These are phyloP conservation scores for Dolichopus griseipennis DNA, from an alignment of 2,888 invertebrate genomes.

Conservation along the genomic window DNA sequence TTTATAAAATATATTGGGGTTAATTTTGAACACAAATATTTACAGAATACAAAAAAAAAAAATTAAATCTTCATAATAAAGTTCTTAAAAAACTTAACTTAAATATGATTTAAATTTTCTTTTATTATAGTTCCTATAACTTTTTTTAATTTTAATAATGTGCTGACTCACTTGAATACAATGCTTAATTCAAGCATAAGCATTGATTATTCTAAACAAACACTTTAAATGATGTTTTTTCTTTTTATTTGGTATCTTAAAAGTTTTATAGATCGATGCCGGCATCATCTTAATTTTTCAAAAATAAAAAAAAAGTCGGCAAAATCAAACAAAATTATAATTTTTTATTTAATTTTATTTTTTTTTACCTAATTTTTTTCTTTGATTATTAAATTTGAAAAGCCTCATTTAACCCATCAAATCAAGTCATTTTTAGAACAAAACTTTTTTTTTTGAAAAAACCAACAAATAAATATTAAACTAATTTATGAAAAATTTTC, in stretches of 20 bases:
- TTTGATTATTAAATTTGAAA: neutral
- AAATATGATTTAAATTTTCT: neutral
- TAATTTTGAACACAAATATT: neutral
- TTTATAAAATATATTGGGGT: neutral
- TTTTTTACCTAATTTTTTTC: too few relatives aligned
- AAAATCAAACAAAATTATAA: neutral
- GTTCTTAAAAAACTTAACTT: neutral
- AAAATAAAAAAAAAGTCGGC: neutral
- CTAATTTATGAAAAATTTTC: neutral
- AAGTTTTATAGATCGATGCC: neutral
- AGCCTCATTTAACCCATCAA: conserved; percentile 4
- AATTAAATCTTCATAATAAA: neutral
- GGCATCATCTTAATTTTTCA: neutral
- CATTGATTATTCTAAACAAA: neutral
- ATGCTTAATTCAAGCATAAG: neutral
- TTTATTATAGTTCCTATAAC: too few relatives aligned
- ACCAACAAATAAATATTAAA: neutral
- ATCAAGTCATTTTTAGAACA: conserved; percentile 2
- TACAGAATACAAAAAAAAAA: neutral
- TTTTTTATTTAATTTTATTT: neutral
- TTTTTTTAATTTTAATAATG: too few relatives aligned
- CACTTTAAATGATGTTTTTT: neutral
- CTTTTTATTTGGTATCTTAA: neutral
- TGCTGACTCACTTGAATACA: neutral
- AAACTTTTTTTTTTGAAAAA: neutral